A percentile compares a stretch with the other conserved stretches of the same genome.
Conservation (phyloP, 1,140 invertebrate species). For the Chelonus insularis region DNA sequence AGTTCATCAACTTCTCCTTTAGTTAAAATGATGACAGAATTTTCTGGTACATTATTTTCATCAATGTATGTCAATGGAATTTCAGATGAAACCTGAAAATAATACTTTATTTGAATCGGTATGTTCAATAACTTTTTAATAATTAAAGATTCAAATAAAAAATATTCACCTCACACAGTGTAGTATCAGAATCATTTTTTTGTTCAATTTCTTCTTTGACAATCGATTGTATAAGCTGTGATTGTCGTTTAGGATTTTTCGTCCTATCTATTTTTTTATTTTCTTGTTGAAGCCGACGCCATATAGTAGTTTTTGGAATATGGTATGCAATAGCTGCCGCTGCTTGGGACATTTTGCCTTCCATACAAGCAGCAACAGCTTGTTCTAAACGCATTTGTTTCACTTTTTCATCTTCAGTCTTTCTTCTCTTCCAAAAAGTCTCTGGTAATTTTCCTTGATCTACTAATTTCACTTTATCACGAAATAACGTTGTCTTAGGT, state of each 20-base stretch:
- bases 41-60: slow-evolving; percentile 48
- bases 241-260: background rate
- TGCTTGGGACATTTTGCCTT: slow-evolving; percentile 65
- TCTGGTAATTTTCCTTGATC: slow-evolving; percentile 62
- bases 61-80: slow-evolving; percentile 53
- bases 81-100: background rate
- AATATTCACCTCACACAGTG: slow-evolving; percentile 44
- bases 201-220: slow-evolving; percentile 26
- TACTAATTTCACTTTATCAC: slow-evolving; percentile 63
- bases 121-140: no score
- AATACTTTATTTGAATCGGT: no score
- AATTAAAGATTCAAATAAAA: slow-evolving; percentile 1
- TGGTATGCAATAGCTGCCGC: slow-evolving; percentile 61
- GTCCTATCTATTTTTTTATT: slow-evolving; percentile 22
- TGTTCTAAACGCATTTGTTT: slow-evolving; percentile 61
- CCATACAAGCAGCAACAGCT: slow-evolving; percentile 62
- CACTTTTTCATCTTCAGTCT: slow-evolving; percentile 56
- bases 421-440: slow-evolving; percentile 58
- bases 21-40: slow-evolving; percentile 56
- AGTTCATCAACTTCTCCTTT: slow-evolving; percentile 48
- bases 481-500: slow-evolving; percentile 65
- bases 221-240: slow-evolving; percentile 4
- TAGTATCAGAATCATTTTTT: slow-evolving; percentile 30
- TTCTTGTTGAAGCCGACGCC: slow-evolving; percentile 62
- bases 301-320: slow-evolving; percentile 67